Conservation (phyloP, 1,140 invertebrate species). For the Calliopsis andreniformis region DNA sequence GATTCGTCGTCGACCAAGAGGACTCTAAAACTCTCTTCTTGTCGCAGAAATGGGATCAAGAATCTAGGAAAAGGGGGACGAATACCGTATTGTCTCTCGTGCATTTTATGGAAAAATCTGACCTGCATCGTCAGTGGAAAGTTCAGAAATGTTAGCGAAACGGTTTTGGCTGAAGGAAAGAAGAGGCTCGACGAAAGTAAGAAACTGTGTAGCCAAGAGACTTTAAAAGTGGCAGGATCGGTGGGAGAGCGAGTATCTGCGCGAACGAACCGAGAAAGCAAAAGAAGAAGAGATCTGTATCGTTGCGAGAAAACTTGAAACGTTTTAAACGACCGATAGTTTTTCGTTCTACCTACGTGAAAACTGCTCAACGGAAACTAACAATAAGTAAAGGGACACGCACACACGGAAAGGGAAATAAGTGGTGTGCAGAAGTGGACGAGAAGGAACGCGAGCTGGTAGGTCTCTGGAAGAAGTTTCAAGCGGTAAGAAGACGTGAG, state of each 20-base stretch:
- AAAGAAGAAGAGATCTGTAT: conserved; percentile 8
- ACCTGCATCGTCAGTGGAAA: conserved; percentile 17
- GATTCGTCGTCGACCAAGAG: not conserved
- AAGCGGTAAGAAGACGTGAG: not conserved
- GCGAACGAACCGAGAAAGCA: not conserved
- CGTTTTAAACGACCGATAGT: too few relatives aligned
- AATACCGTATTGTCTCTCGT: conserved; percentile 6
- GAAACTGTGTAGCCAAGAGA: conserved; percentile 26
- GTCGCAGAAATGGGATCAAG: not conserved
- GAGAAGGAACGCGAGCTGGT: not conserved
- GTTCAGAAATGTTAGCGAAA: conserved; percentile 36
- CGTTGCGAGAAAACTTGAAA: conserved; percentile 19
- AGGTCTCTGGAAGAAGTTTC: not conserved
- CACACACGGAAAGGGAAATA: too few relatives aligned
- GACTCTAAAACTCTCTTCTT: not conserved
- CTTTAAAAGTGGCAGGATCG: conserved; percentile 5
- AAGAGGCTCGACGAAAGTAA: not conserved
- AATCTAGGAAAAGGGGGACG: not conserved
- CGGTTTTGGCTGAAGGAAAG: not conserved
- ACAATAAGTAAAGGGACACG: not conserved
- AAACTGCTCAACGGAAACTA: too few relatives aligned
- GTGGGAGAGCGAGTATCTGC: not conserved
- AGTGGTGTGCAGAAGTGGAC: not conserved
- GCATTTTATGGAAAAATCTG: conserved; percentile 54
- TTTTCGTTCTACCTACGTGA: too few relatives aligned